Conservation (phyloP, 2,888 invertebrate genomes). For the Drosophila paramelanica region DNA sequence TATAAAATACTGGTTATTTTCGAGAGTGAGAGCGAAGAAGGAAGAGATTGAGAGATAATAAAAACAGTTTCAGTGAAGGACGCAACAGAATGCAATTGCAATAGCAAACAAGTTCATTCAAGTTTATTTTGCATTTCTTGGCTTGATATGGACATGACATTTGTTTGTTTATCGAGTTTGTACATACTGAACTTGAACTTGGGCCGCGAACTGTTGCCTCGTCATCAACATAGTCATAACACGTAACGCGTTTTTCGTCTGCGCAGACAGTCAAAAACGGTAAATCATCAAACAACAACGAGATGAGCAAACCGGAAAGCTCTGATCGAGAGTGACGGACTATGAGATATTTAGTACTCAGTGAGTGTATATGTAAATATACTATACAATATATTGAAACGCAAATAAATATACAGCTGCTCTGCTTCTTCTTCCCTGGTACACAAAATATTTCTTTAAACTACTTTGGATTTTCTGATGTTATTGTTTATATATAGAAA, state of each 20-base stretch:
- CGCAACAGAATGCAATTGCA: conserved; percentile 3
- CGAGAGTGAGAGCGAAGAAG: not conserved
- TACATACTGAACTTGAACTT: conserved; percentile 69
- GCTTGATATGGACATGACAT: not conserved
- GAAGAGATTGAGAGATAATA: conserved; percentile 6
- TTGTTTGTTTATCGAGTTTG: conserved; percentile 11
- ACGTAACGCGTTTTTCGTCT: conserved; percentile 10
- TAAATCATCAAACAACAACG: conserved; percentile 57
- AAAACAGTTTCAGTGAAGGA: conserved; percentile 18
- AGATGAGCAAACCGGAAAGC: not conserved
- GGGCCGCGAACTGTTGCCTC: conserved; percentile 46
- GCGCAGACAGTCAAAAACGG: conserved; percentile 54
- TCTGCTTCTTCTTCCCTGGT: no score
- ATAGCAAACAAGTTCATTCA: not conserved
- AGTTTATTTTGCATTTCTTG: conserved; percentile 6
- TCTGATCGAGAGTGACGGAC: not conserved
- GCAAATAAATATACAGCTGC: no score
- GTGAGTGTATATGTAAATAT: no score
- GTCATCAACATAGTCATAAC: conserved; percentile 33
- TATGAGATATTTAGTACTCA: not conserved
- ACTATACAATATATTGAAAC: no score
- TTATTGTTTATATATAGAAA: no score
- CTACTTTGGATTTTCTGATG: no score
- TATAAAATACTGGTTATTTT: conserved; percentile 38
- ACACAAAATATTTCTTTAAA: no score